A percentile compares a stretch with the other conserved stretches of the same genome.
phyloP scores from a whole-genome alignment of 1,140 invertebrate genomes.

The Dolichoris vasculosae region DNA sequence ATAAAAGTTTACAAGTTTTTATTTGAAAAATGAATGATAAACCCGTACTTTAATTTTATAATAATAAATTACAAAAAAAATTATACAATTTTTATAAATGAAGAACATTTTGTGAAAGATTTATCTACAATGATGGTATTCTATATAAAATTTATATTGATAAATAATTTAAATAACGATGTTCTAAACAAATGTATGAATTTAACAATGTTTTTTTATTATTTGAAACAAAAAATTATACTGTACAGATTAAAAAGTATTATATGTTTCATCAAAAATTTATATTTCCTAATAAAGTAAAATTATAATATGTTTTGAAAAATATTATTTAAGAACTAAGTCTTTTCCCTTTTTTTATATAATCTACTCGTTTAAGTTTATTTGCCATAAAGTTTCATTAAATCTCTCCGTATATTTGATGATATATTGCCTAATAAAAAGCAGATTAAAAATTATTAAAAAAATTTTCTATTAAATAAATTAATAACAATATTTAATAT shows the following conservation, averaged over 20 bases:
- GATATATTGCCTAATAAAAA: no score
- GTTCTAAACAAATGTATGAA: no score
- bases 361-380: not conserved
- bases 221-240: no score
- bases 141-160: no score
- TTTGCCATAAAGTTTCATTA: not conserved
- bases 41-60: not conserved
- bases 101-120: no score
- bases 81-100: not conserved
- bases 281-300: not conserved
- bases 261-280: not conserved
- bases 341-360: conserved; percentile 11
- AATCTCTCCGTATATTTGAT: no score
- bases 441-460: no score
- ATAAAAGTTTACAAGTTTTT: not conserved
- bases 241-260: not conserved
- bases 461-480: no score
- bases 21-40: not conserved
- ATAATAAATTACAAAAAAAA: not conserved
- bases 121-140: no score
- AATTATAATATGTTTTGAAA: not conserved
- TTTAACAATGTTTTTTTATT: no score
- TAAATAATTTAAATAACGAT: no score
- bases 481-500: no score
- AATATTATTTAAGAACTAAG: not conserved